Conservation (phyloP, 2,888 invertebrate species). For the Diogma glabrata region DNA sequence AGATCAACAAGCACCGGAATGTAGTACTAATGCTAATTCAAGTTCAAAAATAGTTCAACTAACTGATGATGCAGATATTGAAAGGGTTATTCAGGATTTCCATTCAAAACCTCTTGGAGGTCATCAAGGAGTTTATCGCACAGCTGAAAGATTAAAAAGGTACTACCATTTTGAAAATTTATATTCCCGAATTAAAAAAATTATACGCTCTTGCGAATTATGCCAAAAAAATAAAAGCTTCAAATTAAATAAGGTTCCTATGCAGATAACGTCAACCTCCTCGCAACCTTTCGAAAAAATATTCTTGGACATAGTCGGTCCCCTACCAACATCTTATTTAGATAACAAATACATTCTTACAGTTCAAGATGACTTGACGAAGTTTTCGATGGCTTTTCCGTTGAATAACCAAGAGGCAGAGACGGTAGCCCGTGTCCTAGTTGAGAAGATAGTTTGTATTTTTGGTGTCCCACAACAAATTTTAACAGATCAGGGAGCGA, state of each 20-base stretch:
- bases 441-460: slow-evolving; percentile 15
- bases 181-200: not conserved
- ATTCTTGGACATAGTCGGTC: not conserved
- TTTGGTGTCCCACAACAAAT: slow-evolving; percentile 6
- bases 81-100: not conserved
- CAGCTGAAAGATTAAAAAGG: not conserved
- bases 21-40: too few relatives aligned
- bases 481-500: not conserved
- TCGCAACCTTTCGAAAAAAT: not conserved
- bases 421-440: slow-evolving; percentile 14
- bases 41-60: too few relatives aligned
- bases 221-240: not conserved
- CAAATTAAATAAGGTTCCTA: not conserved
- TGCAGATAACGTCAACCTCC: not conserved
- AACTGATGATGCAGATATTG: too few relatives aligned
- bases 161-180: not conserved
- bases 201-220: not conserved
- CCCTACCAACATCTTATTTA: slow-evolving; percentile 7
- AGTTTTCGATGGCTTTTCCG: slow-evolving; percentile 10
- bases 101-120: not conserved
- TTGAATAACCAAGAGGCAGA: slow-evolving; percentile 10
- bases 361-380: slow-evolving; percentile 13
- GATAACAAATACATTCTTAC: slow-evolving; percentile 11
- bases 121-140: not conserved
- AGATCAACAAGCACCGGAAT: too few relatives aligned